Percentiles rank a stretch among this genome's conserved stretches.
Evolutionary conservation across 2,797 vertebrate species (phyloP).

Genomic region (Pipistrellus kuhlii): DNA sequence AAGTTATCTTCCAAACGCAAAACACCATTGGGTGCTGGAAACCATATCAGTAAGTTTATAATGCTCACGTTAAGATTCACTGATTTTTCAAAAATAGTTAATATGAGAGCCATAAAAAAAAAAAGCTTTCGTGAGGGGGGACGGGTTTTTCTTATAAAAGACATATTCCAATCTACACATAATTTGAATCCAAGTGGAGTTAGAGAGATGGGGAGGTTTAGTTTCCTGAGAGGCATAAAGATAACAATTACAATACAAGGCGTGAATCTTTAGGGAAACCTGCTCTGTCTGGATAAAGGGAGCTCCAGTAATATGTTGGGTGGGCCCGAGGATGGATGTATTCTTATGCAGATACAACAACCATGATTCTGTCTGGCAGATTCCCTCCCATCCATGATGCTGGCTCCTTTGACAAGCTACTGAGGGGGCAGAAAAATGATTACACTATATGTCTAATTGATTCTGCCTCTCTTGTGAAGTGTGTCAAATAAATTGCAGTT

Average conservation of each 20-base stretch:
- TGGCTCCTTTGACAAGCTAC: background rate
- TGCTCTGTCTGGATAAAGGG: background rate
- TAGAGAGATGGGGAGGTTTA: background rate
- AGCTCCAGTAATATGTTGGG: background rate
- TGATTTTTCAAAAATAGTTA: background rate
- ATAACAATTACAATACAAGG: background rate
- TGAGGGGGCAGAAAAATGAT: slow-evolving; percentile 61
- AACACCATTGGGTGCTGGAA: background rate
- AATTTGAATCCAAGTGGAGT: background rate
- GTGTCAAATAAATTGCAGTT: slow-evolving; percentile 75
- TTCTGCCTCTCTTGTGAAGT: slow-evolving; percentile 62
- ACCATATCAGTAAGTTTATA: slow-evolving; percentile 31
- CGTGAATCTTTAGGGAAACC: background rate
- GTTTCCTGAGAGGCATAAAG: slow-evolving; percentile 9
- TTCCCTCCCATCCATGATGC: background rate
- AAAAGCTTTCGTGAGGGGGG: background rate
- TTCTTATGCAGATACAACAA: background rate
- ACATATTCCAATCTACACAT: background rate
- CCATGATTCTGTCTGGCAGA: background rate
- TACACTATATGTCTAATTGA: slow-evolving; percentile 73
- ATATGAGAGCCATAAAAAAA: background rate
- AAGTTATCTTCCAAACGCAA: background rate
- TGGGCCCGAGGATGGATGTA: background rate
- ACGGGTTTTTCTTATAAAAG: background rate
- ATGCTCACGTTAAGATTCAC: background rate